phyloP scores from a whole-genome alignment of 2,888 invertebrate genomes.

The Cetonia aurata region DNA sequence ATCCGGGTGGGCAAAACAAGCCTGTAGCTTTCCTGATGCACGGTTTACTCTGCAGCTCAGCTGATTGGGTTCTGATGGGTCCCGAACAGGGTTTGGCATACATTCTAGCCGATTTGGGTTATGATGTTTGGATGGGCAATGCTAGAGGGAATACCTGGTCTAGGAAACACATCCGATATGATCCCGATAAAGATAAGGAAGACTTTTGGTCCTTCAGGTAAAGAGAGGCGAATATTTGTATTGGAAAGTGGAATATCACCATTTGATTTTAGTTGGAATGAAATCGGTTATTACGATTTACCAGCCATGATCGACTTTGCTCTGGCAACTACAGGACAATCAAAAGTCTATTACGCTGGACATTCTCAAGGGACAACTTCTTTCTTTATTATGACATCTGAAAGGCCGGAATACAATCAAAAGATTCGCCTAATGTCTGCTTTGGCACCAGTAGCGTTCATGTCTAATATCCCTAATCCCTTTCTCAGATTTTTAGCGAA shows the following conservation, averaged over 20 bases:
- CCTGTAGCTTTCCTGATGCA: conserved; percentile 68
- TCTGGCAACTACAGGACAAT: conserved; percentile 66
- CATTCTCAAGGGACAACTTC: conserved; percentile 81
- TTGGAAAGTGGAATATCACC: too few relatives aligned
- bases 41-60: conserved; percentile 69
- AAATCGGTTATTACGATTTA: conserved; percentile 74
- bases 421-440: conserved; percentile 72
- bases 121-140: conserved; percentile 72
- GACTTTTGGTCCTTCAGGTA: conserved; percentile 53
- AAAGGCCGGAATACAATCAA: conserved; percentile 74
- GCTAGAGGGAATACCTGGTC: conserved; percentile 72
- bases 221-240: neutral
- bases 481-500: too few relatives aligned
- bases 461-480: too few relatives aligned
- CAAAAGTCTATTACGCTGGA: conserved; percentile 72
- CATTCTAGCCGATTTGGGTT: conserved; percentile 66
- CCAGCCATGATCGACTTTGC: conserved; percentile 74
- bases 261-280: conserved; percentile 70
- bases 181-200: conserved; percentile 42
- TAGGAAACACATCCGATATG: conserved; percentile 65
- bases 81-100: conserved; percentile 66
- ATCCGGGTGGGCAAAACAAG: conserved; percentile 48
- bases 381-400: conserved; percentile 76
- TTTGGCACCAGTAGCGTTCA: conserved; percentile 61
- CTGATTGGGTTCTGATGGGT: conserved; percentile 71